Percentiles rank a stretch among this genome's conserved stretches.
Evolutionary conservation across 2,113 vertebrate species (phyloP).

Genomic region (Pan troglodytes): NHGRI_mPanTro3-v2.1_pri NC_072402.2:103356001-103356500

Average conservation of each 20-base stretch:
- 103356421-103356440: neutral
- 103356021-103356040: constrained; percentile 69
- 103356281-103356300: neutral
- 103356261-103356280: neutral
- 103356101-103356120: constrained; percentile 24
- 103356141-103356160: neutral
- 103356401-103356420: neutral
- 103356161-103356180: neutral
- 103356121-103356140: neutral
- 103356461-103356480: neutral
- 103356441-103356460: neutral
- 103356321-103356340: neutral
- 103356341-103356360: neutral
- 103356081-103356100: neutral
- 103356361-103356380: neutral
- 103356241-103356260: constrained; percentile 32
- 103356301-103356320: neutral
- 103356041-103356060: constrained; percentile 19
- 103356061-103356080: constrained; percentile 45
- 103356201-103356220: neutral
- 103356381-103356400: neutral
- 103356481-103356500: neutral
- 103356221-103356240: neutral
- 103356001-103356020: constrained; percentile 61
- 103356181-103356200: neutral